Evolutionary conservation across 2,888 invertebrate genomes (phyloP).

Genomic region (Dynastes tityus): DNA sequence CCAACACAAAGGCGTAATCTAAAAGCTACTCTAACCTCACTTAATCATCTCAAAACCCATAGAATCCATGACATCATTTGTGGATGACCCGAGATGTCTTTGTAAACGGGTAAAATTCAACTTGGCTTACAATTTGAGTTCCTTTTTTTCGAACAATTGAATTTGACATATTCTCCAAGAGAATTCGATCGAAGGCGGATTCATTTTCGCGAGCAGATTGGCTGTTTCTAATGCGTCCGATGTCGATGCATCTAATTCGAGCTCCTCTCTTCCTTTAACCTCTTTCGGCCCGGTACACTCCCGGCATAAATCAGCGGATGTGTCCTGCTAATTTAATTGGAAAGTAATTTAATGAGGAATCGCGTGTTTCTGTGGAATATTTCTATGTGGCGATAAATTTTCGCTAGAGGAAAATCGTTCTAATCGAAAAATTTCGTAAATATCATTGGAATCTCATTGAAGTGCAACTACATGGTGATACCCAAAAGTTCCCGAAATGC

Average conservation of each 20-base stretch:
- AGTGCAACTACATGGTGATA: no score
- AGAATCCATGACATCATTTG: background rate
- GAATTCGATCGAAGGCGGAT: slow-evolving; percentile 3
- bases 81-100: background rate
- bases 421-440: no score
- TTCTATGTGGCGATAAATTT: no score
- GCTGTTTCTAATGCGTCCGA: background rate
- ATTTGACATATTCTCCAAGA: slow-evolving; percentile 12
- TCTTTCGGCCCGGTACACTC: background rate
- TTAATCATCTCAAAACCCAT: background rate
- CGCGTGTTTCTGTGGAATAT: background rate
- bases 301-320: slow-evolving; percentile 2
- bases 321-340: background rate
- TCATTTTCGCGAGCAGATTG: background rate
- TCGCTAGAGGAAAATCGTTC: no score
- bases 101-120: background rate
- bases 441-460: no score
- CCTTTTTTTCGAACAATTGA: slow-evolving; percentile 23
- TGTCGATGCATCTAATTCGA: background rate
- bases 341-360: background rate
- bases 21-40: background rate
- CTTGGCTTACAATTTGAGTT: background rate
- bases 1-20: no score
- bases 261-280: background rate
- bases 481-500: no score